Evolutionary conservation across 2,888 invertebrate genomes (phyloP).

Genomic region (Epinotia nisella): DNA sequence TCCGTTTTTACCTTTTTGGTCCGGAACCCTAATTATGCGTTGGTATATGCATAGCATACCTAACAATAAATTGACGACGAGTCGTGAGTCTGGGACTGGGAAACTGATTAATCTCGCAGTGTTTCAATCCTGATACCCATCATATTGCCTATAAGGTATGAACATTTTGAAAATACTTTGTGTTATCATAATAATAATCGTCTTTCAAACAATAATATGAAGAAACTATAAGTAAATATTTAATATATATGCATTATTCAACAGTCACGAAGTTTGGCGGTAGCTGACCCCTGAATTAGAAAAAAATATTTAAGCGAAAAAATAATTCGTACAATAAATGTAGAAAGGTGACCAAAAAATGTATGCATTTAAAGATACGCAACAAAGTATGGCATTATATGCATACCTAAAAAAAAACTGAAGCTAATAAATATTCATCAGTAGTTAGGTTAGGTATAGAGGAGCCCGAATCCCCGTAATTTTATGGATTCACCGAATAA

Average conservation of each 20-base stretch:
- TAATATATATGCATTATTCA: not conserved
- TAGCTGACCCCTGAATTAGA: no score
- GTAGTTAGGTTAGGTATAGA: no score
- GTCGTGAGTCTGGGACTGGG: not conserved
- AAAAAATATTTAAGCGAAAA: no score
- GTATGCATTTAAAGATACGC: no score
- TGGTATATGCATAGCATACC: no score
- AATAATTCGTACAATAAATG: no score
- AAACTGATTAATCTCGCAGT: not conserved
- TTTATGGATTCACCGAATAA: slow-evolving; percentile 33
- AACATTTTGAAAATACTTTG: not conserved
- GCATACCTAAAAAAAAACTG: not conserved
- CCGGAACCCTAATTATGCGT: not conserved
- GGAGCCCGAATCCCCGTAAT: slow-evolving; percentile 9
- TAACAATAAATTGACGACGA: not conserved
- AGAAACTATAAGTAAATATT: slow-evolving; percentile 9
- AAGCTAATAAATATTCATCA: not conserved
- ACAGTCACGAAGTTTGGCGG: no score
- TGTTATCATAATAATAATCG: not conserved
- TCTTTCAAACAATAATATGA: not conserved
- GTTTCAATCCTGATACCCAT: not conserved
- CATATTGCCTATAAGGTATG: not conserved
- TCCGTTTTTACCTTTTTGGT: no score
- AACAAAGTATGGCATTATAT: no score
- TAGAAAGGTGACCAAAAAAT: no score